Evolutionary conservation across 2,113 vertebrate genomes (phyloP), one percentile per base, ranked within the genome.

Genomic region (Orycteropus afer): DNA sequence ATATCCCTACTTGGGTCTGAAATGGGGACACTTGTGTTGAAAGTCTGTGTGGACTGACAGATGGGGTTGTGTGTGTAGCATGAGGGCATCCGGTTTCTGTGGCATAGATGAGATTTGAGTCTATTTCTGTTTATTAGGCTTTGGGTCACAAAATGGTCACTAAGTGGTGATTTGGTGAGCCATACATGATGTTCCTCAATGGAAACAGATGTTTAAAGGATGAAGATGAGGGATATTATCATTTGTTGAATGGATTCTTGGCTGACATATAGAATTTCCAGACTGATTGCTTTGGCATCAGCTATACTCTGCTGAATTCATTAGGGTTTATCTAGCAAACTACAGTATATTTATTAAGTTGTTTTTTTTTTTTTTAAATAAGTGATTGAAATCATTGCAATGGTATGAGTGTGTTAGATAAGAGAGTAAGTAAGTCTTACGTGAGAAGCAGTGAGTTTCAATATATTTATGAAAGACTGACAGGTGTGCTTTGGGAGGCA

Each of bases 251-350:
- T 73, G 13, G 40, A 55, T 90, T 90, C 25, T 85, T 90, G 67
- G 34, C 51, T 74, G 5, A 67, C 27, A 61, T 34, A 11, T 22
- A 69, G 8, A 80, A 20, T 82, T 93, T 90, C 51, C 29, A 88
- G 89, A 79, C 7, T 71, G 3, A 53, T 86, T 23, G 63, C 53
- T 95, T 95, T 37, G 61, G 2, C 61, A 79, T 92, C 71, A 84
- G 32, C 79, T 74, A 0, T 69, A 63, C 69, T 84, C 23, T 81
- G 9, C 49, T 81, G 3, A 9, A 2, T 74, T 92, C 7, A 29
- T 85, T 82, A 47, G 57, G 42, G 17, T 67, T 97, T 73, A 71
- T 77, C 20, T 89, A 77, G n/a, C 47, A 85, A 90, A 69, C 20
- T 25, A 34, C 25, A 69, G 23, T 37, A 17, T 27, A 45, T 81